A percentile compares a stretch with the other conserved stretches of the same genome.
Evolutionary conservation across 2,797 vertebrate genomes (phyloP).

Genomic region (Delichon dasypus): DNA sequence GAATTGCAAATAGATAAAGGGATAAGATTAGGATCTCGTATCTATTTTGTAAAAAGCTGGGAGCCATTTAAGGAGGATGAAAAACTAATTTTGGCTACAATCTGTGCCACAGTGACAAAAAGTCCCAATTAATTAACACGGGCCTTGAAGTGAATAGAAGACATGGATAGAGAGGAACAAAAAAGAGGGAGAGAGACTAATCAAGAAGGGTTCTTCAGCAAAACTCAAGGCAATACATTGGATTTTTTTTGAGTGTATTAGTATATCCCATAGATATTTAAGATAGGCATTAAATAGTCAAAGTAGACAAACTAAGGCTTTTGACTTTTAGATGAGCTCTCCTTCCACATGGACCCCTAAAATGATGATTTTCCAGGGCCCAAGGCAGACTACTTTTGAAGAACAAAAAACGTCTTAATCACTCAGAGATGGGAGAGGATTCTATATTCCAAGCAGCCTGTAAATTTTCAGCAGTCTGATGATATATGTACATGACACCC

Average conservation of each 20-base stretch:
- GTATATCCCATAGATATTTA: background rate
- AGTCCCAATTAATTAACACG: background rate
- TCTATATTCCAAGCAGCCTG: background rate
- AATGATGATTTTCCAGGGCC: background rate
- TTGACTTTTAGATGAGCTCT: background rate
- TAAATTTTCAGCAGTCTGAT: constrained; percentile 1
- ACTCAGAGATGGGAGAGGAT: background rate
- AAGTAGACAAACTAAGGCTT: background rate
- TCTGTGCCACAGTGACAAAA: background rate
- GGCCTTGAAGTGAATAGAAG: background rate
- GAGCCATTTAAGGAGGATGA: background rate
- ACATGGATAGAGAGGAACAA: background rate
- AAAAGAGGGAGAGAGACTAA: background rate
- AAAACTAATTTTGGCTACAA: background rate
- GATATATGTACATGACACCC: background rate
- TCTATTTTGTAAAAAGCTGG: background rate
- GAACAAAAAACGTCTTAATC: background rate
- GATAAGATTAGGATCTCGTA: background rate
- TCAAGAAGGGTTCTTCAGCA: background rate
- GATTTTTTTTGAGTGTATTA: background rate
- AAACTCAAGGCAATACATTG: background rate
- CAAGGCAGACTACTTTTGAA: background rate
- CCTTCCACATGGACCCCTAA: background rate
- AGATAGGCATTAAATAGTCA: background rate
- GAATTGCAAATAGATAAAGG: background rate